Conservation (phyloP, 2,888 invertebrate species). For the Lissonota sp. region DNA sequence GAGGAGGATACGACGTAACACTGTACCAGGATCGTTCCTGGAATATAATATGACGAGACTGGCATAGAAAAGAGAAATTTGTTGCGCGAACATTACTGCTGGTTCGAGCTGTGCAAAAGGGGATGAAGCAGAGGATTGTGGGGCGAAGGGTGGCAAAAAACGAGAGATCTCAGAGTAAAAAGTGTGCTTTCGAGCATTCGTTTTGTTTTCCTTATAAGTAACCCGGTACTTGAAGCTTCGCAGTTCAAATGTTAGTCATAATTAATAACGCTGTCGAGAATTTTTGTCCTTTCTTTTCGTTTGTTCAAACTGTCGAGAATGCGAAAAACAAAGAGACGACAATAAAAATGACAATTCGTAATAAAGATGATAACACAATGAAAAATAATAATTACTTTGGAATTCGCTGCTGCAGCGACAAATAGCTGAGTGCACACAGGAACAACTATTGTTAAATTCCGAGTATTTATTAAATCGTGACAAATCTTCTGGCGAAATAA, state of each 20-base stretch:
- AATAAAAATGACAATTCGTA: neutral
- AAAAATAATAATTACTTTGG: neutral
- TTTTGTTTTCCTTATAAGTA: conserved; percentile 34
- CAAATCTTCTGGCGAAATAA: neutral
- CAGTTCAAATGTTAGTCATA: neutral
- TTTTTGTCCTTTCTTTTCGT: conserved; percentile 4
- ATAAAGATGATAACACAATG: neutral
- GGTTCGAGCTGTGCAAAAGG: conserved; percentile 55
- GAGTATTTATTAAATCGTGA: too few relatives aligned
- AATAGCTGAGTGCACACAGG: too few relatives aligned
- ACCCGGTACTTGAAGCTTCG: conserved; percentile 16
- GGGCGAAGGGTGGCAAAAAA: conserved; percentile 1
- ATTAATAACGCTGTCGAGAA: conserved; percentile 37
- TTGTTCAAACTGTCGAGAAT: neutral
- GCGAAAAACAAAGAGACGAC: neutral
- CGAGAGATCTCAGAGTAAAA: conserved; percentile 37
- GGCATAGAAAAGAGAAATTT: conserved; percentile 39
- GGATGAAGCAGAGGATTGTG: conserved; percentile 1
- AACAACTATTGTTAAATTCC: neutral
- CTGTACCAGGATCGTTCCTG: conserved; percentile 24
- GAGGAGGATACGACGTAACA: conserved; percentile 44
- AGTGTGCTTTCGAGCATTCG: conserved; percentile 42
- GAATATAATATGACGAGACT: conserved; percentile 59
- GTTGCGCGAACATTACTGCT: conserved; percentile 25
- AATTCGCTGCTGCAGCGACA: neutral